Evolutionary conservation across 2,888 invertebrate species (phyloP).

Genomic region (Drosophila mimetica): DNA sequence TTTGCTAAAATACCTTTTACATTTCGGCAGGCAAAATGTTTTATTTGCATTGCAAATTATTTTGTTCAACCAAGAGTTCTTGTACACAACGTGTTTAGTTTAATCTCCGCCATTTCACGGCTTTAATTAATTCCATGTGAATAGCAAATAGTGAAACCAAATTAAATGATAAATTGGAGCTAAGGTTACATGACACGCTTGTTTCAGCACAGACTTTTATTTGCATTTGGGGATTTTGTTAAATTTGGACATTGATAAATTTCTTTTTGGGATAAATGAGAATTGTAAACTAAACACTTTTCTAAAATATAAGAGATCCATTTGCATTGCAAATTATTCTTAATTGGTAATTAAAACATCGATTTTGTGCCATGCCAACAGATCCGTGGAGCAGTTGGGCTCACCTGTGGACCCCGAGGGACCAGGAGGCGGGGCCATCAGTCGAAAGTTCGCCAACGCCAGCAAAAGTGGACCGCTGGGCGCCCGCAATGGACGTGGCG

Average conservation of each 20-base stretch:
- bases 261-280: neutral
- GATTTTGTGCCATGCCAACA: constrained; percentile 32
- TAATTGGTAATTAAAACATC: neutral
- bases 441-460: constrained; percentile 81
- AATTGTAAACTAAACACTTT: constrained; percentile 2
- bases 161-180: constrained; percentile 16
- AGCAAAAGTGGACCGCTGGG: constrained; percentile 83
- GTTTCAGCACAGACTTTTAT: neutral
- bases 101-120: constrained; percentile 15
- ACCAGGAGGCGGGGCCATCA: constrained; percentile 85
- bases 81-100: constrained; percentile 13
- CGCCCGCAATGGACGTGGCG: constrained; percentile 88
- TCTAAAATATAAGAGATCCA: too few relatives aligned
- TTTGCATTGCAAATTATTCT: neutral
- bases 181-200: constrained; percentile 2
- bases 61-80: constrained; percentile 2
- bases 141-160: constrained; percentile 12
- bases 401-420: constrained; percentile 91
- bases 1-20: too few relatives aligned
- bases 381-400: constrained; percentile 90
- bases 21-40: neutral
- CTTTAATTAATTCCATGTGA: constrained; percentile 16
- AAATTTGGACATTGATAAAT: neutral
- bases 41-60: constrained; percentile 22
- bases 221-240: neutral